Percentiles rank a stretch among this genome's conserved stretches.
phyloP scores from a whole-genome alignment of 2,113 vertebrate species.

The Pituophis catenifer region DNA sequence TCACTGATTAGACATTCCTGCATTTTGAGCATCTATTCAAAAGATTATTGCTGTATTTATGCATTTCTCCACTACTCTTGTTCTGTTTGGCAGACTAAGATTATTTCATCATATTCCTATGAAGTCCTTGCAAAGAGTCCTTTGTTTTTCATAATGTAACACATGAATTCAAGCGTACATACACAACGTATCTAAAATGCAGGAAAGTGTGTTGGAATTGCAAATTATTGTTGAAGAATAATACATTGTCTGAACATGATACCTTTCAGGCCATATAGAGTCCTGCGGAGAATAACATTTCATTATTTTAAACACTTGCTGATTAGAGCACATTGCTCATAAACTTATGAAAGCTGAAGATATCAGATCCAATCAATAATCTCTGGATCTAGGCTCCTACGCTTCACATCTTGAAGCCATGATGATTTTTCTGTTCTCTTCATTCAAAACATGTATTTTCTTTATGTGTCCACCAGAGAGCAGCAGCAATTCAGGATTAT shows the following conservation, averaged over 20 bases:
- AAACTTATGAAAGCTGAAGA: background rate
- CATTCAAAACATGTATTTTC: background rate
- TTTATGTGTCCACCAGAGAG: constrained; percentile 48
- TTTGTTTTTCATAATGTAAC: background rate
- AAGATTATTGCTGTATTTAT: too few relatives aligned
- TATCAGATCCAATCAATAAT: background rate
- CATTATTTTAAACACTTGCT: background rate
- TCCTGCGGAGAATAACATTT: background rate
- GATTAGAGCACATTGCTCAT: background rate
- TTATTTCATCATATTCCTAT: background rate
- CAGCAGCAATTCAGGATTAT: constrained; percentile 50
- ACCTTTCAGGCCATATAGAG: background rate
- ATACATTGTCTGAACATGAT: background rate
- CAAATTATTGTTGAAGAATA: background rate
- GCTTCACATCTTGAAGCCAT: too few relatives aligned
- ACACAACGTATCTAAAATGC: background rate
- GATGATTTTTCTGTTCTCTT: background rate
- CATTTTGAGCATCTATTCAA: too few relatives aligned
- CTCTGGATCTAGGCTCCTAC: background rate
- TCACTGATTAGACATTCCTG: too few relatives aligned
- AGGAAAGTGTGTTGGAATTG: background rate
- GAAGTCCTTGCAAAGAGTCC: too few relatives aligned
- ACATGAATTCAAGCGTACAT: background rate
- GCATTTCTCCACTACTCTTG: background rate
- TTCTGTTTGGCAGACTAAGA: background rate